phyloP scores from a whole-genome alignment of 2,888 invertebrate genomes.

The Heliconius ethilla region DNA sequence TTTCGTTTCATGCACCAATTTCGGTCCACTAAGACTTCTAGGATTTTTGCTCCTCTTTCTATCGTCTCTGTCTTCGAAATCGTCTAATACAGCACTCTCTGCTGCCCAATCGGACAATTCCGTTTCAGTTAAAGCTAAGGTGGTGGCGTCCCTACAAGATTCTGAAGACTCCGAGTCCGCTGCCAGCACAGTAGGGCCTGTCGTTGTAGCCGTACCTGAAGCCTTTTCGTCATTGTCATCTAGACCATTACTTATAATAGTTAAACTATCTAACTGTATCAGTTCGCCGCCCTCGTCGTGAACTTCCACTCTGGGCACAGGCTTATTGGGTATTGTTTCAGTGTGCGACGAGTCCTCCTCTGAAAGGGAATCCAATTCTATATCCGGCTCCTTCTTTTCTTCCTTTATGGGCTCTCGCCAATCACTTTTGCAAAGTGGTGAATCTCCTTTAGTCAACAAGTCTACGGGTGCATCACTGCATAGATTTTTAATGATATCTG shows the following conservation, averaged over 20 bases:
- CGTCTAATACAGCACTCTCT: conserved; percentile 89
- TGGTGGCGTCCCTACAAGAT: conserved; percentile 86
- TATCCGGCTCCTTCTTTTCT: conserved; percentile 61
- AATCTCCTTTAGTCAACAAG: conserved; percentile 65
- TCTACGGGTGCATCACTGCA: conserved; percentile 69
- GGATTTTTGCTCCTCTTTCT: conserved; percentile 63
- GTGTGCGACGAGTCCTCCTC: conserved; percentile 70
- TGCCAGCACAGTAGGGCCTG: conserved; percentile 72
- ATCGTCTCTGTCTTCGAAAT: conserved; percentile 73
- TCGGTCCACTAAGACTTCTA: conserved; percentile 65
- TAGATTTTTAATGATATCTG: conserved; percentile 82
- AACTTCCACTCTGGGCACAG: conserved; percentile 87
- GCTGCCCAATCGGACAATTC: conserved; percentile 95
- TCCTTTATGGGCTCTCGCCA: conserved; percentile 77
- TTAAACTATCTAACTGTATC: conserved; percentile 83
- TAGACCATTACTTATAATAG: conserved; percentile 67
- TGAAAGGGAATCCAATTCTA: conserved; percentile 82
- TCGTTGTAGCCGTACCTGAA: conserved; percentile 63
- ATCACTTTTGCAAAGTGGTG: conserved; percentile 59
- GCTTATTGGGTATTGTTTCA: conserved; percentile 66
- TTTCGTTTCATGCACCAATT: conserved; percentile 68
- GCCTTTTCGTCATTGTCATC: conserved; percentile 62
- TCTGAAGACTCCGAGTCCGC: conserved; percentile 81
- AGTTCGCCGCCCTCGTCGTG: conserved; percentile 87
- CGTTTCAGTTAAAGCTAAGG: conserved; percentile 90